phyloP scores from a whole-genome alignment of 2,888 invertebrate genomes.

The Leptinotarsa tumamoca region DNA sequence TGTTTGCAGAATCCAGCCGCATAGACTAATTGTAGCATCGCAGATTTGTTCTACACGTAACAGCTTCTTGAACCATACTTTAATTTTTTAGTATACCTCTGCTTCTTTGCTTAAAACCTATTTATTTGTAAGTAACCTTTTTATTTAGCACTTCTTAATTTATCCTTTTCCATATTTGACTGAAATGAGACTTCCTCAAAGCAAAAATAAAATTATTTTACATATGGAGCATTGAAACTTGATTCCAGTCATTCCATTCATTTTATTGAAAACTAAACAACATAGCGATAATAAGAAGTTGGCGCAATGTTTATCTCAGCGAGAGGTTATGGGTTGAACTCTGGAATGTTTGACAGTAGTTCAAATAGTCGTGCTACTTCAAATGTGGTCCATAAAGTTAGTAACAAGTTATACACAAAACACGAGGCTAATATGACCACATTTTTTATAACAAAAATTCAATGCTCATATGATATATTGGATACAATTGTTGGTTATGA shows the following conservation, averaged over 20 bases:
- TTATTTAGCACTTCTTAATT: constrained; percentile 39
- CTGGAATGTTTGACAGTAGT: too few species aligned
- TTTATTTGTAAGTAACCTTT: constrained; percentile 45
- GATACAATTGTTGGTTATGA: not conserved
- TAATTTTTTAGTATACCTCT: constrained; percentile 33
- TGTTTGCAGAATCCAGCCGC: constrained; percentile 66
- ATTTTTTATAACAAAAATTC: not conserved
- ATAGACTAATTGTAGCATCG: constrained; percentile 66
- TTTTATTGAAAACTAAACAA: not conserved
- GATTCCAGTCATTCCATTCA: not conserved
- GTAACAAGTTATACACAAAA: too few species aligned
- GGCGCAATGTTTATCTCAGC: too few species aligned
- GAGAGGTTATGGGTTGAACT: too few species aligned
- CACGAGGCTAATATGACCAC: not conserved
- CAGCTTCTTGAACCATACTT: constrained; percentile 58
- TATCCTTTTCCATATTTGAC: constrained; percentile 11
- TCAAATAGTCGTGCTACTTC: too few species aligned
- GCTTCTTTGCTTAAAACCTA: constrained; percentile 47
- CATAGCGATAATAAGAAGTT: not conserved
- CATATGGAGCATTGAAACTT: not conserved
- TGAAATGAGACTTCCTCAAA: constrained; percentile 2
- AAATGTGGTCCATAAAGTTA: too few species aligned
- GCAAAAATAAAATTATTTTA: not conserved
- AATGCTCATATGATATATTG: not conserved
- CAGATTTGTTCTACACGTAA: constrained; percentile 65